Base-by-base conservation (phyloP, 2,113 vertebrate species). In the Periophthalmus modestus region DNA sequence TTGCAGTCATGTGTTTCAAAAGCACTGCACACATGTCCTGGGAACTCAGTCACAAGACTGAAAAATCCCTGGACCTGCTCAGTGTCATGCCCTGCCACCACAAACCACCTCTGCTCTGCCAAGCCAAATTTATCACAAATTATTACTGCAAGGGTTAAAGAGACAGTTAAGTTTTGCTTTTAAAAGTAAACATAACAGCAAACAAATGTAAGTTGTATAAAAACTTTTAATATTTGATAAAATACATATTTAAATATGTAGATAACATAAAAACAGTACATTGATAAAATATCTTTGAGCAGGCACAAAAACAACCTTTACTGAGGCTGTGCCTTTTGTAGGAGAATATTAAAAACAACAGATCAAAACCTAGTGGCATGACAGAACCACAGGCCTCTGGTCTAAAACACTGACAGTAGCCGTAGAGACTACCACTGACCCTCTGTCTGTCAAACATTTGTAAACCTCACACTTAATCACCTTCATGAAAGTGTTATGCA, bases 161-260 rank as follows among this genome's bases (percentile, higher is more conserved):
- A 63, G 58, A 61, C 21, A 34, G 59, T 70, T 24, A 36, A 75
- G 74, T 43, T 69, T 81, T 52, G 48, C 21, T 63, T 39, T 24
- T 52, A 1, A 21, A 21, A 36, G 13, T n/a, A n/a, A 70, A 15
- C 68, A 11, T 23, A 23, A 18, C 23, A 43, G 16, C 28, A 79
- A 28, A 50, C 28, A 71, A 28, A 58, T 23, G 66, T 48, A 74
- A 46, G 11, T 55, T 77, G 73, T 92, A 90, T 91, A 92, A 92
- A 92, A 83, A 69, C 39, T 74, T 92, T 93, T 93, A 91, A 89
- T 92, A 91, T 69, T 82, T 66, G 76, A 88, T 90, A 92, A 92
- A 92, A 92, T 90, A 89, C 89, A 89, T 77, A 91, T 72, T 75
- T 92, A 90, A 91, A 92, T 91, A 91, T 85, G 77, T 80, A 89